Evolutionary conservation across 92 coral and sea anemone species (phyloP), one percentile per base, ranked within the genome.

Genomic region (Palythoa caribaeorum): DNA sequence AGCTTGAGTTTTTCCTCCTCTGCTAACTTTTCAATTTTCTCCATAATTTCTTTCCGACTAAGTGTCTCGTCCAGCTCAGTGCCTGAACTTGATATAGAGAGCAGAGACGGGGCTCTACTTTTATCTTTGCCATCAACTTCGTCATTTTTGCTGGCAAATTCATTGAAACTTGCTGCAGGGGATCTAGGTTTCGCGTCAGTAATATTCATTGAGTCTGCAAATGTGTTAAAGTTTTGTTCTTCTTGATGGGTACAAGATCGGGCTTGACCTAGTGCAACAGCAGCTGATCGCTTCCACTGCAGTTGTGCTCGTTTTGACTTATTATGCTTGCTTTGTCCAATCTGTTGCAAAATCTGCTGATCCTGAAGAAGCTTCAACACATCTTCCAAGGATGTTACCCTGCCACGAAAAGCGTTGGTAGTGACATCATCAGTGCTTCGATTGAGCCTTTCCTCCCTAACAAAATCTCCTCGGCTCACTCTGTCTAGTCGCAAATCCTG

Each of bases 251-350:
- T 78, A 68, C 66, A 85, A 10, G 94, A 94, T 70, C 74, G 85
- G 13, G 92, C 79, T 16, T 91, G 92, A 75, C 89, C 91, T 57
- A 95, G 90, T 7, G 81, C 97, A 20, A 95, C 99, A 2, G 95
- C 93, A 70, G 98, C 98, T 6, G 99, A 94, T 73, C 93, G 89
- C 54, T 92, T 91, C 99, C 99, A 97, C 54, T 92, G 93, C 73
- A 84, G 84, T 8, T 94, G 92, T 48, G 94, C 99, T 83, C 94
- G 88, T 28, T 90, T 94, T 2, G 92, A 95, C 53, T 86, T 77
- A 80, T 83, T 69, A 53, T 86, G 86, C 38, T 92, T 84, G 36
- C 87, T 95, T 55, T 96, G 93, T 12, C 96, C 98, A 76, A 97
- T 79, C 71, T 94, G 95, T 40, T 95, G 99, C 73, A 94, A 84